These are phyloP conservation scores for Notamacropus eugenii DNA, from an alignment of 2,797 vertebrate species.

Conservation along the genomic window DNA sequence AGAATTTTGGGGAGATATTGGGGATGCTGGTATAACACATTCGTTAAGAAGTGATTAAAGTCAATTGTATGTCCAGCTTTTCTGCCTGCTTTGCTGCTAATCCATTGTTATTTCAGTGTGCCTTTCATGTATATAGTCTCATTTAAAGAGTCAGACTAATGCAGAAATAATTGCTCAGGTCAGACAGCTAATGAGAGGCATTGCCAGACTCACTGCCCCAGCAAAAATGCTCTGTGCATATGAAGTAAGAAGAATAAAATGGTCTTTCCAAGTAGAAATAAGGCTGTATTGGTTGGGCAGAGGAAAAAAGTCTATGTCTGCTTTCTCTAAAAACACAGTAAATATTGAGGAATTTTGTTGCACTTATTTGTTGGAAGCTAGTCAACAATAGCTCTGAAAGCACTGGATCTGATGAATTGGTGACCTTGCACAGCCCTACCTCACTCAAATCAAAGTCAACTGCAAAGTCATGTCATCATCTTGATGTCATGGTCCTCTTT, in stretches of 20 bases:
- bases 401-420: background rate
- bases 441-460: too few species aligned
- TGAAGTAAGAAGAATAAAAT: background rate
- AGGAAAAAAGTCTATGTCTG: background rate
- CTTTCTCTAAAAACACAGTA: background rate
- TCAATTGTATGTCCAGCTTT: background rate
- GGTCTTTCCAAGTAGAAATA: background rate
- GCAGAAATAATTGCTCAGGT: background rate
- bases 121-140: background rate
- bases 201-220: background rate
- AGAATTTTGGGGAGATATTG: background rate
- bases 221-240: background rate
- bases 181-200: background rate
- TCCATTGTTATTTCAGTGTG: background rate
- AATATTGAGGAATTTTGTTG: background rate
- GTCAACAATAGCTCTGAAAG: background rate
- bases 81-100: background rate
- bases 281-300: background rate
- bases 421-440: too few species aligned
- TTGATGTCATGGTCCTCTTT: too few species aligned
- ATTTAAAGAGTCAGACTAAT: slow-evolving; percentile 2
- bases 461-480: too few species aligned
- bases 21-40: background rate
- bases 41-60: background rate
- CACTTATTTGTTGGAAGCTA: background rate